Percentiles rank a stretch among this genome's conserved stretches.
Evolutionary conservation across 2,888 invertebrate species (phyloP).

Genomic region (Tetragnatha montana): DNA sequence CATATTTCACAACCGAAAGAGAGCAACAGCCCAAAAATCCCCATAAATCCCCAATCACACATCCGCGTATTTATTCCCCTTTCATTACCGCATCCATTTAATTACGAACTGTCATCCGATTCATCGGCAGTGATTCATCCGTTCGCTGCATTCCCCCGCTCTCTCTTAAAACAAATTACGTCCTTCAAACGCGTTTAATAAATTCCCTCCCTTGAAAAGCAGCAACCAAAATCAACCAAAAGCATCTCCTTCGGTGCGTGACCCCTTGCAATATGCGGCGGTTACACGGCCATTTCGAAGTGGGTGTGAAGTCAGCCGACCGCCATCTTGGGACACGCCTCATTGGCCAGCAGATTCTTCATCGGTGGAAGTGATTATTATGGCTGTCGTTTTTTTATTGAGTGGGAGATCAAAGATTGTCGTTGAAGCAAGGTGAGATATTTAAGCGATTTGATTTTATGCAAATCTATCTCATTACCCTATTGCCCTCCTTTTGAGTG

Average conservation of each 20-base stretch:
- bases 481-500: too few species aligned
- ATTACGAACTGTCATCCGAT: slow-evolving; percentile 55
- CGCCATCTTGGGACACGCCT: slow-evolving; percentile 33
- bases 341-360: too few species aligned
- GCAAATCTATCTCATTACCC: too few species aligned
- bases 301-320: too few species aligned
- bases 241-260: slow-evolving; percentile 36
- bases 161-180: slow-evolving; percentile 62
- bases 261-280: slow-evolving; percentile 62
- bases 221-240: slow-evolving; percentile 46
- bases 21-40: too few species aligned
- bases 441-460: too few species aligned
- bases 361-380: too few species aligned
- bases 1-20: too few species aligned
- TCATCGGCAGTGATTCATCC: slow-evolving; percentile 39
- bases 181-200: slow-evolving; percentile 57
- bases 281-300: slow-evolving; percentile 38
- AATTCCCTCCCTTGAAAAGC: slow-evolving; percentile 30
- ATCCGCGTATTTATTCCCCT: background rate
- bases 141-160: slow-evolving; percentile 47
- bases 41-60: too few species aligned
- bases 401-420: too few species aligned
- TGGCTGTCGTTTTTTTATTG: too few species aligned
- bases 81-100: slow-evolving; percentile 34
- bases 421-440: too few species aligned